Percentiles rank a stretch among this genome's conserved stretches.
Conservation (phyloP, 2,888 invertebrate genomes). For the Metellina segmentata region DNA sequence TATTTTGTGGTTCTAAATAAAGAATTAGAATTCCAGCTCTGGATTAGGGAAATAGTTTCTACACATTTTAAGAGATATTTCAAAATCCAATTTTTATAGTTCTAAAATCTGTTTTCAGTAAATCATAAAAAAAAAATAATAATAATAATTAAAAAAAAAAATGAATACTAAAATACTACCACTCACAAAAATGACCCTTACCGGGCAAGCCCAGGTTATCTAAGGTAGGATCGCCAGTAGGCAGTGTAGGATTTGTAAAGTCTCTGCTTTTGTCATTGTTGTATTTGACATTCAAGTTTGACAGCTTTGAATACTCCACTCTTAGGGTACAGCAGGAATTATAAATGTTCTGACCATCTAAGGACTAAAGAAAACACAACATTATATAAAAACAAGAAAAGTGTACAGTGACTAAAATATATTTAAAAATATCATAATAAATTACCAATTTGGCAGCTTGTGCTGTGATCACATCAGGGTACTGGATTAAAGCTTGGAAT, state of each 20-base stretch:
- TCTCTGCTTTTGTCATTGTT: constrained; percentile 99
- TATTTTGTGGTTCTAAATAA: no score
- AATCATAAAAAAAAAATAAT: neutral
- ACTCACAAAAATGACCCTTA: constrained; percentile 44
- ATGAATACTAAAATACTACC: neutral
- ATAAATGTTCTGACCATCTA: constrained; percentile 99
- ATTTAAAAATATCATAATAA: neutral
- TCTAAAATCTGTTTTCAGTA: no score
- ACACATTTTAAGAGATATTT: no score
- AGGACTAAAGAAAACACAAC: constrained; percentile 84
- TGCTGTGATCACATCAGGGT: constrained; percentile 97
- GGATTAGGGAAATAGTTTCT: no score
- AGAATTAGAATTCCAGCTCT: no score
- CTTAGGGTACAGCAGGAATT: constrained; percentile 99
- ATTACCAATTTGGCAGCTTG: constrained; percentile 95
- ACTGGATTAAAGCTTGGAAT: constrained; percentile 99
- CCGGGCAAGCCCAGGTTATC: constrained; percentile 76
- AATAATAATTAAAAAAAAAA: neutral
- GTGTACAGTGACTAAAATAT: neutral
- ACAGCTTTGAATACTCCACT: constrained; percentile 99
- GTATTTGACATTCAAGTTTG: constrained; percentile 98
- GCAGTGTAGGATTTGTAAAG: constrained; percentile 98
- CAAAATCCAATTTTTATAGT: no score
- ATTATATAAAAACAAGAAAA: neutral
- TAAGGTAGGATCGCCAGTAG: constrained; percentile 89